phyloP scores from a whole-genome alignment of 2,797 vertebrate genomes.

The Nyctalus aviator region DNA sequence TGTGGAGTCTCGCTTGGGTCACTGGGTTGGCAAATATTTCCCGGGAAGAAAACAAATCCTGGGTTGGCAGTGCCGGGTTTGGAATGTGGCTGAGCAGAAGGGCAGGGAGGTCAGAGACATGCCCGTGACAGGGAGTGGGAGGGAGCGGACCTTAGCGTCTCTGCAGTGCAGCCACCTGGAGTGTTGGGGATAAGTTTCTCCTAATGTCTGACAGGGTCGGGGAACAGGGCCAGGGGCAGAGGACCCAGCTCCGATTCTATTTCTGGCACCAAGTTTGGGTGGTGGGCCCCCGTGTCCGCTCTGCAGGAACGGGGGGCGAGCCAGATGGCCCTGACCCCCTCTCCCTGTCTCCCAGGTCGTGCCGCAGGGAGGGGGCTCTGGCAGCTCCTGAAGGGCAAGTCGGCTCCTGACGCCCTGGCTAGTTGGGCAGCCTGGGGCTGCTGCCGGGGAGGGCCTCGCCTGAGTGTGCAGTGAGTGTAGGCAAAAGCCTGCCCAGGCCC shows the following conservation, averaged over 20 bases:
- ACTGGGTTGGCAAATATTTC: not conserved
- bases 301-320: not conserved
- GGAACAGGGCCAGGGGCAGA: not conserved
- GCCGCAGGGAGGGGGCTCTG: not conserved
- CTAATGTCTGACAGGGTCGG: not conserved
- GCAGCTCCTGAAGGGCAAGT: slow-evolving; percentile 45
- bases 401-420: not conserved
- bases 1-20: not conserved
- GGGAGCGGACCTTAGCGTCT: not conserved
- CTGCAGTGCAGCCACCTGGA: not conserved
- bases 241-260: not conserved
- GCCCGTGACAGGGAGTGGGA: fast-evolving
- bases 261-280: not conserved
- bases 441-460: not conserved
- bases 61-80: not conserved
- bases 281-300: not conserved
- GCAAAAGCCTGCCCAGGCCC: not conserved
- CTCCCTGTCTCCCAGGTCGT: not conserved
- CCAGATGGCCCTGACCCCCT: not conserved
- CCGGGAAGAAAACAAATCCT: not conserved
- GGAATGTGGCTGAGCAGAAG: not conserved
- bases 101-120: not conserved
- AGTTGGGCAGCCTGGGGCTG: not conserved
- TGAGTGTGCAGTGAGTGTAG: not conserved
- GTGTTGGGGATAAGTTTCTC: not conserved